These are phyloP conservation scores for Temnothorax nylanderi DNA, from an alignment of 1,140 invertebrate genomes.

Conservation along the genomic window DNA sequence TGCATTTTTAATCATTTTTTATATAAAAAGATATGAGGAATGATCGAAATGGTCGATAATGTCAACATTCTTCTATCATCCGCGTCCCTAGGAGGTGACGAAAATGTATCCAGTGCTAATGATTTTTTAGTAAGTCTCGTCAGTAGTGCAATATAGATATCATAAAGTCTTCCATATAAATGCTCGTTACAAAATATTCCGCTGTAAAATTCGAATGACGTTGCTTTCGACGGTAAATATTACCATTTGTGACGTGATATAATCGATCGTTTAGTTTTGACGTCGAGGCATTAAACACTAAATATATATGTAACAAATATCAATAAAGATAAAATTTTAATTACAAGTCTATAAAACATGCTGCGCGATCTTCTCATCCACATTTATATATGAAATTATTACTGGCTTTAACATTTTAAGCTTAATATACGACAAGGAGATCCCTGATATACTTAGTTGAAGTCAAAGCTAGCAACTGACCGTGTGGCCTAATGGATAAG, in stretches of 20 bases:
- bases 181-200: neutral
- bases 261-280: neutral
- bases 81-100: neutral
- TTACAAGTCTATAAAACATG: neutral
- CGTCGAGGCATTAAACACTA: neutral
- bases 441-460: conserved; percentile 12
- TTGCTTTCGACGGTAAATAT: neutral
- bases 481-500: conserved; percentile 96
- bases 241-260: neutral
- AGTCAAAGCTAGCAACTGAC: conserved; percentile 81
- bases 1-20: neutral
- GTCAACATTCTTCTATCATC: neutral
- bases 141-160: neutral
- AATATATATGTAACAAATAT: neutral
- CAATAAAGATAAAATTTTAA: neutral
- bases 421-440: neutral
- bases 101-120: conserved; percentile 8
- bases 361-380: neutral
- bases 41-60: neutral
- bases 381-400: conserved; percentile 5
- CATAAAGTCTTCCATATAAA: neutral
- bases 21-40: neutral
- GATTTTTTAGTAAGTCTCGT: neutral
- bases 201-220: neutral
- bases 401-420: neutral